Conservation (phyloP, 1,140 invertebrate genomes). For the Zaprionus davidi region DNA sequence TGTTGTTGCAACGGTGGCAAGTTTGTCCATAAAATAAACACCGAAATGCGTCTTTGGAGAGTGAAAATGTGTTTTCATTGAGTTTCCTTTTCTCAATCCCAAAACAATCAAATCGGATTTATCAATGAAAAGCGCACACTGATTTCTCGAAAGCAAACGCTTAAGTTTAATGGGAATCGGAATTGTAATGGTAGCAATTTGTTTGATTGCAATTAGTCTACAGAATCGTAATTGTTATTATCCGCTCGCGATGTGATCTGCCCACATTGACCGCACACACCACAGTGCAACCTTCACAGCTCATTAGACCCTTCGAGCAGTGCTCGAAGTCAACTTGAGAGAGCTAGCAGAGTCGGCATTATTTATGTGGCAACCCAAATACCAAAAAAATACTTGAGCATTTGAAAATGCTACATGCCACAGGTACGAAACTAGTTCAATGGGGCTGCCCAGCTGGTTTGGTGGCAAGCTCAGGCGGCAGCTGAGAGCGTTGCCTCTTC, state of each 20-base stretch:
- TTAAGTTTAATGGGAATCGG: not conserved
- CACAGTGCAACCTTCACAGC: conserved; percentile 61
- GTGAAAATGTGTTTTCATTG: conserved; percentile 45
- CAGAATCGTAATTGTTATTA: not conserved
- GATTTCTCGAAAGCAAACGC: not conserved
- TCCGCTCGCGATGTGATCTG: not conserved
- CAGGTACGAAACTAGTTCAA: conserved; percentile 74
- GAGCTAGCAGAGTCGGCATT: conserved; percentile 5
- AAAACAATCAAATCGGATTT: conserved; percentile 16
- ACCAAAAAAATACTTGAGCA: conserved; percentile 52
- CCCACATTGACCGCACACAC: conserved; percentile 19
- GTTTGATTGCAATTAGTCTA: conserved; percentile 26
- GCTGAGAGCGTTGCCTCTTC: conserved; percentile 27
- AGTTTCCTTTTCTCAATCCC: not conserved
- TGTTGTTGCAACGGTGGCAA: conserved; percentile 48
- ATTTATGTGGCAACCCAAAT: conserved; percentile 69
- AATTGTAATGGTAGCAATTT: conserved; percentile 17
- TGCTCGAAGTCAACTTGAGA: conserved; percentile 18
- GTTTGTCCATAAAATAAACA: conserved; percentile 57
- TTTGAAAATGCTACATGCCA: conserved; percentile 68
- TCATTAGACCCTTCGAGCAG: conserved; percentile 59
- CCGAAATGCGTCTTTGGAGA: conserved; percentile 32
- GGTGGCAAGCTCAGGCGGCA: conserved; percentile 1
- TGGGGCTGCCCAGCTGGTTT: conserved; percentile 79
- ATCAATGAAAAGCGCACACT: conserved; percentile 11